Evolutionary conservation across 2,888 invertebrate genomes (phyloP).

Genomic region (Luffia ferchaultella): DNA sequence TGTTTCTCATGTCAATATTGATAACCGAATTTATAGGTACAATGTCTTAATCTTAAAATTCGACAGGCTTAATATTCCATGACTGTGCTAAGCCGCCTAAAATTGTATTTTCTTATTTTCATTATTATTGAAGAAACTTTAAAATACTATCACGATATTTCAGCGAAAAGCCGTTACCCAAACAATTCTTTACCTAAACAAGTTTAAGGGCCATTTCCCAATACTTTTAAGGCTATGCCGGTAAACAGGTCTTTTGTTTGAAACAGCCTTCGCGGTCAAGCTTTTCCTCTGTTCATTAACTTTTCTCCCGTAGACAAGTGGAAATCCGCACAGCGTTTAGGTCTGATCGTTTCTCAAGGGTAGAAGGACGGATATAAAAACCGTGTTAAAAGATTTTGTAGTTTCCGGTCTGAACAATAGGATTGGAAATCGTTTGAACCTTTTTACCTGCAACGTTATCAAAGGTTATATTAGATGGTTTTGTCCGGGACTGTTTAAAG

Average conservation of each 20-base stretch:
- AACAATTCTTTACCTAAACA: too few species aligned
- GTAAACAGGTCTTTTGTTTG: constrained; percentile 20
- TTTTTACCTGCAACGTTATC: too few species aligned
- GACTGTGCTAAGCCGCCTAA: too few species aligned
- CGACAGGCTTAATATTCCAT: too few species aligned
- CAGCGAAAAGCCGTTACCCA: too few species aligned
- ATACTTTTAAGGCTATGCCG: not conserved
- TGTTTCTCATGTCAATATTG: too few species aligned
- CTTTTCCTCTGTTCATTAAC: constrained; percentile 39
- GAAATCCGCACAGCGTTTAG: constrained; percentile 4
- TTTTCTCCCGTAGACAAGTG: constrained; percentile 32
- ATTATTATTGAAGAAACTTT: too few species aligned
- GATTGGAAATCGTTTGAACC: not conserved
- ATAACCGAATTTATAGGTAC: too few species aligned
- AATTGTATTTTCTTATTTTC: too few species aligned
- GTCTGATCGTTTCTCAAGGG: not conserved
- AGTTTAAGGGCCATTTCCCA: not conserved
- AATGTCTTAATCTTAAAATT: too few species aligned
- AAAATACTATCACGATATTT: too few species aligned
- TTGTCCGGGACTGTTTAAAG: not conserved
- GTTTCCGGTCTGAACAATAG: not conserved
- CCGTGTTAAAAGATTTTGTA: not conserved
- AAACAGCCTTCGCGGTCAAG: constrained; percentile 28
- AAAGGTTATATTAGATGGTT: too few species aligned
- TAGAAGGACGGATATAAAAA: not conserved